Evolutionary conservation across 1,140 invertebrate species (phyloP), one percentile per base, ranked within the genome.

Genomic region (Heliconius eleuchia): DNA sequence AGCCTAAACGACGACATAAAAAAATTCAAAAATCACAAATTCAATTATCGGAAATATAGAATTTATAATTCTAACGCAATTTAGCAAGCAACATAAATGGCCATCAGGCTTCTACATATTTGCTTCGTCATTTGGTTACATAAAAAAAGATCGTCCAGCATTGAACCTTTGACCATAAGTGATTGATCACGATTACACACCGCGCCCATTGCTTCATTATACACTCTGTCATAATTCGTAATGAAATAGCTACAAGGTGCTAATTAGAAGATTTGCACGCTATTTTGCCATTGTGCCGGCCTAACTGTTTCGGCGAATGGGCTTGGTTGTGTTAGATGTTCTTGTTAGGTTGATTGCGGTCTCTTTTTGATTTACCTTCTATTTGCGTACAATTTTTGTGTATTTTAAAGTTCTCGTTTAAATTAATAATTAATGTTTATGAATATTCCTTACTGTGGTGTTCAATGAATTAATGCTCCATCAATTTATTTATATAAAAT

Each of bases 191-290:
- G 74, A 76, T 66, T 66, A 66, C 60, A 46, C 30, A 34, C 60
- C 57, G 50, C 75, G 73, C 50, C 72, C 16, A 71, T 79, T 72
- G 71, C 74, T 76, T 81, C 70, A 78, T 78, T 78, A 78, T 73
- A 72, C 5, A 16, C 23, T 19, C 70, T 55, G 57, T 79, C 74
- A 76, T 79, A 79, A 79, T 79, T 79, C 57, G 39, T 39, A 77
- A 73, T 71, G 70, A 55, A 73, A 76, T 72, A 77, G 23, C 80
- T 74, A 46, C 74, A 70, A 79, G 19, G 80, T 75, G 80, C 42
- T 82, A 82, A 82, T 73, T 72, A 52, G 70, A 71, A 60, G 71
- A 78, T 78, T 78, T 75, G 70, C 77, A 79, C 50, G 46, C 66
- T 34, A 76, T 74, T 55, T 50, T 82, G 46, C 55, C 46, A 34